Percentiles rank a stretch among this genome's conserved stretches.
phyloP scores from a whole-genome alignment of 2,888 invertebrate species.

The Serrognathus titanus region DNA sequence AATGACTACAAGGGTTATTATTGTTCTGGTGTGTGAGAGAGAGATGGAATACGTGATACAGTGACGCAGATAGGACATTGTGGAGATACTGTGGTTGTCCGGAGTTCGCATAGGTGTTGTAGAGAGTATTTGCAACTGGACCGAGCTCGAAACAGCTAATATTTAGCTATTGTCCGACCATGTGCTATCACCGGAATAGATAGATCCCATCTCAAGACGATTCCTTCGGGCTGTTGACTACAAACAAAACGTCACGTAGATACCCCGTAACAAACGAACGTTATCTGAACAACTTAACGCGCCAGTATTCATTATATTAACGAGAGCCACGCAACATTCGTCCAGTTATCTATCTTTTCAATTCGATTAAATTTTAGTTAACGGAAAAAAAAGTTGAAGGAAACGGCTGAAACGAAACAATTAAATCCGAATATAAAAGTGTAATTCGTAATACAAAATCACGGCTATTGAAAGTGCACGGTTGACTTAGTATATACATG shows the following conservation, averaged over 20 bases:
- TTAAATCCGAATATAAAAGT: not conserved
- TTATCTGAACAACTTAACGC: too few relatives aligned
- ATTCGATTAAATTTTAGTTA: not conserved
- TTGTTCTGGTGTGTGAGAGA: not conserved
- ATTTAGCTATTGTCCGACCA: not conserved
- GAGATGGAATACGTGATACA: not conserved
- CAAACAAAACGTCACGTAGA: too few relatives aligned
- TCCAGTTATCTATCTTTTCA: not conserved
- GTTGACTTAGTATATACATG: conserved; percentile 10
- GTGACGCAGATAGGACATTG: not conserved
- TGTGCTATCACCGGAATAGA: not conserved
- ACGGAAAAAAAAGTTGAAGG: not conserved
- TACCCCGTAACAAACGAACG: too few relatives aligned
- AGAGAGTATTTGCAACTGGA: not conserved
- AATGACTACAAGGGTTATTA: too few relatives aligned
- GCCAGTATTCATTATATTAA: too few relatives aligned
- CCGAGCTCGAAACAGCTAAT: not conserved
- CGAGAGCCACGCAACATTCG: too few relatives aligned
- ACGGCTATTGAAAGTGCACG: not conserved
- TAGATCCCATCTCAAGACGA: not conserved
- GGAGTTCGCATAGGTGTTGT: not conserved
- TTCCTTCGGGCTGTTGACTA: not conserved
- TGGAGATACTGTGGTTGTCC: not conserved
- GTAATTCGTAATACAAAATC: conserved; percentile 2
- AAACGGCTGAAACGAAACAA: not conserved